Conservation (phyloP, 2,113 vertebrate species). For the Gasterosteus aculeatus region DNA sequence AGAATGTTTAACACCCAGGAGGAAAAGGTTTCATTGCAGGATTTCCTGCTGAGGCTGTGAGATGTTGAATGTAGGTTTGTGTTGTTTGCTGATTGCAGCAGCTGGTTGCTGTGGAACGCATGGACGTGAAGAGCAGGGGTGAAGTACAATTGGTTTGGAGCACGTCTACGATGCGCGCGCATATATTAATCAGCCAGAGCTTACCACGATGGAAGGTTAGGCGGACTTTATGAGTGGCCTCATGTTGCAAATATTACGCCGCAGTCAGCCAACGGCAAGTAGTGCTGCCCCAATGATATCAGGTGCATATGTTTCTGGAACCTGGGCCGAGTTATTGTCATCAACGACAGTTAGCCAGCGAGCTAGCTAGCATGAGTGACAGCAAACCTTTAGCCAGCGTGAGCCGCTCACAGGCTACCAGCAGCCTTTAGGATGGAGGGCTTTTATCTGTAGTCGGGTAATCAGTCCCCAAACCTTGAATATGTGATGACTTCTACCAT, state of each 20-base stretch:
- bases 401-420: neutral
- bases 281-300: neutral
- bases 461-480: neutral
- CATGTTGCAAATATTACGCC: too few relatives aligned
- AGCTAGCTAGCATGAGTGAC: neutral
- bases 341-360: neutral
- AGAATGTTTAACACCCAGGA: neutral
- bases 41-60: neutral
- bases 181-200: too few relatives aligned
- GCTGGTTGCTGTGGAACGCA: neutral
- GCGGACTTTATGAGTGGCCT: too few relatives aligned
- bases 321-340: neutral
- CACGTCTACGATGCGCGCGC: neutral
- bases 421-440: too few relatives aligned
- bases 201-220: too few relatives aligned
- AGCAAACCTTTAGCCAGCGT: neutral
- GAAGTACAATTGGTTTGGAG: neutral
- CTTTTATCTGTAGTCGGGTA: neutral
- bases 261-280: too few relatives aligned
- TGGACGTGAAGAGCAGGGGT: neutral
- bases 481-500: neutral
- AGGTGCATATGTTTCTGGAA: neutral
- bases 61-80: neutral
- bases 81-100: constrained; percentile 7
- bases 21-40: neutral